Percentiles rank a stretch among this genome's conserved stretches.
phyloP scores from a whole-genome alignment of 2,113 vertebrate species.

The Xyrauchen texanus region DNA sequence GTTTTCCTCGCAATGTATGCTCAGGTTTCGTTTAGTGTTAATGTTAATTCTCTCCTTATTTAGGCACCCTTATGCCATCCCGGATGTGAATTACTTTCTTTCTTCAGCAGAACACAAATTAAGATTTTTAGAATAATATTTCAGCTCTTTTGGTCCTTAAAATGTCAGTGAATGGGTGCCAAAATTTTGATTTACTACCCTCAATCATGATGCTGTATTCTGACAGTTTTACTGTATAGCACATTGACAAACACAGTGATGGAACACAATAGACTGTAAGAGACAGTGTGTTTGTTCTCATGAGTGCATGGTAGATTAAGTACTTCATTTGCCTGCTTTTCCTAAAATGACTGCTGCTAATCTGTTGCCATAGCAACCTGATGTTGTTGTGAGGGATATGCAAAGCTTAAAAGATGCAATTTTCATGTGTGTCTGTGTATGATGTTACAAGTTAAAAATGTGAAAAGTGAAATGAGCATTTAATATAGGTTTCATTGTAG shows the following conservation, averaged over 20 bases:
- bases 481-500: no score
- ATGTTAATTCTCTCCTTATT: no score
- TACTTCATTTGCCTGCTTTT: neutral
- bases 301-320: slow-evolving; percentile 12
- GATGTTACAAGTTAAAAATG: neutral
- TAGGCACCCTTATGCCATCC: no score
- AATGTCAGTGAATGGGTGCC: no score
- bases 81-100: no score
- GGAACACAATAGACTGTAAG: neutral
- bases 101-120: no score
- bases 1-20: no score
- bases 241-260: neutral
- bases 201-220: neutral
- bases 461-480: neutral
- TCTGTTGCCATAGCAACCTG: slow-evolving; percentile 63
- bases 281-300: neutral
- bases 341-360: slow-evolving; percentile 56
- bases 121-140: no score
- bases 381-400: slow-evolving; percentile 50
- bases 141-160: no score
- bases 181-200: no score
- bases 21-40: no score
- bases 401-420: slow-evolving; percentile 44
- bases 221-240: neutral
- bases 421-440: neutral